Evolutionary conservation across 1,140 invertebrate species (phyloP).

Genomic region (Platorchestia sp.): DNA sequence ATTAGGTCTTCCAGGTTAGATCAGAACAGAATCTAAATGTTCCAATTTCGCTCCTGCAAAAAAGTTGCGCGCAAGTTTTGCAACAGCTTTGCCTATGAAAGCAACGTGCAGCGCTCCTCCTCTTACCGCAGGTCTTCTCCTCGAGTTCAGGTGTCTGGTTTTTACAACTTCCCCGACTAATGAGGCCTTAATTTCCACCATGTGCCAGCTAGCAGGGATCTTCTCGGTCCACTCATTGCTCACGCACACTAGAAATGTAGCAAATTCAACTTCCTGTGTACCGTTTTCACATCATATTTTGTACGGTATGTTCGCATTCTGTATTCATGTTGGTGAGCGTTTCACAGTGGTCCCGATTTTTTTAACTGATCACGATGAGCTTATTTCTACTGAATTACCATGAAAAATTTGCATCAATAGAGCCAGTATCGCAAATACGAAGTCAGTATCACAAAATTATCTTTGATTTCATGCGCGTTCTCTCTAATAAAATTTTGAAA

Average conservation of each 20-base stretch:
- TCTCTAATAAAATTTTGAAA: too few relatives aligned
- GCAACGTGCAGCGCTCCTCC: neutral
- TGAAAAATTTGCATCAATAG: too few relatives aligned
- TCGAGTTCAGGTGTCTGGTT: constrained; percentile 51
- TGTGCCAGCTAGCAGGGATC: neutral
- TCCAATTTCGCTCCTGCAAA: neutral
- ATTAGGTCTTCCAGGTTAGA: neutral
- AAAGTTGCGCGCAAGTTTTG: neutral
- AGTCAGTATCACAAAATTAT: too few relatives aligned
- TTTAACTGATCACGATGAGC: too few relatives aligned
- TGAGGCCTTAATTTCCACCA: constrained; percentile 40
- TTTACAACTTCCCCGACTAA: constrained; percentile 47
- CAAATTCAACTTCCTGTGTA: neutral
- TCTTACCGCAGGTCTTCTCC: neutral
- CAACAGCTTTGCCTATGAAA: neutral
- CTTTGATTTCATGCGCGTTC: too few relatives aligned
- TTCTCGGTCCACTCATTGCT: neutral
- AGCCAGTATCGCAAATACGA: too few relatives aligned
- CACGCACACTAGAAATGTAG: neutral
- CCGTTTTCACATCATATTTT: neutral
- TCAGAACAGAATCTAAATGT: neutral
- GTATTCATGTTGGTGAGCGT: too few relatives aligned
- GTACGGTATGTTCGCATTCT: neutral
- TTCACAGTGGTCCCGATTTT: too few relatives aligned
- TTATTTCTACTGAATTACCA: too few relatives aligned